These are phyloP conservation scores for Phthorimaea operculella DNA, from an alignment of 1,140 invertebrate species.

Conservation along the genomic window DNA sequence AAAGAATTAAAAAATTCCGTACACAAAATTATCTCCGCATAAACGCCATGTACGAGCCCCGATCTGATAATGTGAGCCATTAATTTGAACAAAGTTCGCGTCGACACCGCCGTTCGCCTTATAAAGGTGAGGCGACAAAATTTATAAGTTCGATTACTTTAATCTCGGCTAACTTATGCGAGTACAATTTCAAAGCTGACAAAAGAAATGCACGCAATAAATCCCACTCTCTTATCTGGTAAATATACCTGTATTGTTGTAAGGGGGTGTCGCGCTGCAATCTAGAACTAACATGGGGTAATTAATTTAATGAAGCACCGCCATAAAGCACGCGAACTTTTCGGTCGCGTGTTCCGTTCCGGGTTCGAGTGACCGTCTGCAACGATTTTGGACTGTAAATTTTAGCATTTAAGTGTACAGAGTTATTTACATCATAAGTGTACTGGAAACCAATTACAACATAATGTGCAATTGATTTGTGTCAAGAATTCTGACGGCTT, in stretches of 20 bases:
- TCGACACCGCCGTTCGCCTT: constrained; percentile 60
- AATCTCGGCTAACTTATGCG: constrained; percentile 67
- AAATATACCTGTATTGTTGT: constrained; percentile 63
- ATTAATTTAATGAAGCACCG: constrained; percentile 63
- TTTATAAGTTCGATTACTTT: constrained; percentile 69
- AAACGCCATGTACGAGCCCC: constrained; percentile 63
- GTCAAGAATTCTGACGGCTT: background rate
- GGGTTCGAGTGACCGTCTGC: constrained; percentile 18
- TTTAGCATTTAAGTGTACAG: constrained; percentile 3
- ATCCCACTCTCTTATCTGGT: constrained; percentile 58
- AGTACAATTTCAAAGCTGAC: constrained; percentile 67
- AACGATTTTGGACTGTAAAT: constrained; percentile 26
- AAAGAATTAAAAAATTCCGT: constrained; percentile 51
- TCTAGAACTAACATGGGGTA: constrained; percentile 57
- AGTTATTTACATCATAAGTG: background rate
- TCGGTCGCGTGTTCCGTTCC: constrained; percentile 35
- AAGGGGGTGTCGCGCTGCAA: constrained; percentile 43
- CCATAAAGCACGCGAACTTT: constrained; percentile 41
- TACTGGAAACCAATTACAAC: background rate
- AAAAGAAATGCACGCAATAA: constrained; percentile 68
- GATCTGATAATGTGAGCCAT: constrained; percentile 65
- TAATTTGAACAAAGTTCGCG: constrained; percentile 66
- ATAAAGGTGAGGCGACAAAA: constrained; percentile 67
- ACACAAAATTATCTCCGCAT: constrained; percentile 65
- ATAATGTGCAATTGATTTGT: background rate